Evolutionary conservation across 92 coral and sea anemone genomes (phyloP).

Genomic region (Pocillopora grandis): DNA sequence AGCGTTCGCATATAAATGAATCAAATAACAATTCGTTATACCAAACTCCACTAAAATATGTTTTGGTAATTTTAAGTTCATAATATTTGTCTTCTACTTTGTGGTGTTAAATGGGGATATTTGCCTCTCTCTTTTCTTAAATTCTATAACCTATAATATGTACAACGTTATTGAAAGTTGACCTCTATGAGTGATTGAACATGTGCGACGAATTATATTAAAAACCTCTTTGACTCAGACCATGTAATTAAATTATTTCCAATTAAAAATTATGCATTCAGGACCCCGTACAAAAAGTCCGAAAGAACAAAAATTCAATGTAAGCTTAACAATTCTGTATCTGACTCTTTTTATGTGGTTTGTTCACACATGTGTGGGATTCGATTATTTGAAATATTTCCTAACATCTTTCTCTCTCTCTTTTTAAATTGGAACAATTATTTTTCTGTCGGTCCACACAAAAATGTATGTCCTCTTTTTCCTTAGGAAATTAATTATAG

Average conservation of each 20-base stretch:
- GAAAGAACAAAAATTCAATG: constrained; percentile 21
- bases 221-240: constrained; percentile 50
- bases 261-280: constrained; percentile 42
- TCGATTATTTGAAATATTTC: constrained; percentile 29
- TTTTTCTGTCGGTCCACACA: constrained; percentile 2
- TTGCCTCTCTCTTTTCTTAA: constrained; percentile 23
- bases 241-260: constrained; percentile 48
- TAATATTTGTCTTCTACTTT: constrained; percentile 6
- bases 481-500: constrained; percentile 9
- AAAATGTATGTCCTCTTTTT: constrained; percentile 17
- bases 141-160: constrained; percentile 33
- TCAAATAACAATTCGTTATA: constrained; percentile 27
- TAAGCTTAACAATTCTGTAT: constrained; percentile 24
- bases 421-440: constrained; percentile 14
- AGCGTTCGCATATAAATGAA: constrained; percentile 11
- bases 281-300: constrained; percentile 25
- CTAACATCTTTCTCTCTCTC: constrained; percentile 9
- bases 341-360: constrained; percentile 15
- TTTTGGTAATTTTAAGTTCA: constrained; percentile 34
- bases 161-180: constrained; percentile 40
- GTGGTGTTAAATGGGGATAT: constrained; percentile 17
- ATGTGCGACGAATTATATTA: constrained; percentile 53
- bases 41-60: constrained; percentile 41
- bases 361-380: constrained; percentile 14
- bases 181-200: constrained; percentile 21